Evolutionary conservation across 2,113 vertebrate species (phyloP), one percentile per base, ranked within the genome.

Genomic region (Takifugu bimaculatus): DNA sequence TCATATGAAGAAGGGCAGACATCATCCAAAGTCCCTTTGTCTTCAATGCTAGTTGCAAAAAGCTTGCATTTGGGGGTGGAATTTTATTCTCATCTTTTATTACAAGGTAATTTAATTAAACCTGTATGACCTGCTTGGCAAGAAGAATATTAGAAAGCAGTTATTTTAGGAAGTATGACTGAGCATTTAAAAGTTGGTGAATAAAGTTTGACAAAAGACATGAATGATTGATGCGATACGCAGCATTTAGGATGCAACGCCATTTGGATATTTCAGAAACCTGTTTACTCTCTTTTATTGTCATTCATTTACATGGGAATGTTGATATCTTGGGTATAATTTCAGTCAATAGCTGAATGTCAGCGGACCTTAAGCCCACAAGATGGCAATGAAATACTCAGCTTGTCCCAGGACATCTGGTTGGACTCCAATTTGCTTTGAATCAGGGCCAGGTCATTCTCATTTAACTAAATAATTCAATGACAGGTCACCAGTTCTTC

Each of bases 321-420:
- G 6, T 60, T 76, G n/a, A 51, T 10, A 60, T 15, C 12, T 29
- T 1, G 43, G 5, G 43, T 28, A 49, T 20, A 54, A 54, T 70
- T 67, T 54, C 13, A 13, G 57, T 72, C 52, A 54, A 9, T 20
- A 1, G 29, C 20, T 65, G 47, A 73, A 63, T 59, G 54, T 63
- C 32, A 56, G 62, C 63, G 63, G 62, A 59, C 49, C 28, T 72
- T 3, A 0, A 56, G 72, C 57, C 77, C 77, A 63, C 62, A 65
- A 74, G 81, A 70, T 84, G 82, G 74, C 74, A 79, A 64, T 72
- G 68, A 50, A 81, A 63, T 61, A 50, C 72, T 71, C 73, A 67
- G 67, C 63, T 63, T 74, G 74, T 70, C 61, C 83, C 74, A 57
- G 50, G 68, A 77, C 67, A 63, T 51, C 43, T 70, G 69, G 73